These are phyloP conservation scores for Leistus spinibarbis DNA, from an alignment of 2,888 invertebrate species.

Conservation along the genomic window DNA sequence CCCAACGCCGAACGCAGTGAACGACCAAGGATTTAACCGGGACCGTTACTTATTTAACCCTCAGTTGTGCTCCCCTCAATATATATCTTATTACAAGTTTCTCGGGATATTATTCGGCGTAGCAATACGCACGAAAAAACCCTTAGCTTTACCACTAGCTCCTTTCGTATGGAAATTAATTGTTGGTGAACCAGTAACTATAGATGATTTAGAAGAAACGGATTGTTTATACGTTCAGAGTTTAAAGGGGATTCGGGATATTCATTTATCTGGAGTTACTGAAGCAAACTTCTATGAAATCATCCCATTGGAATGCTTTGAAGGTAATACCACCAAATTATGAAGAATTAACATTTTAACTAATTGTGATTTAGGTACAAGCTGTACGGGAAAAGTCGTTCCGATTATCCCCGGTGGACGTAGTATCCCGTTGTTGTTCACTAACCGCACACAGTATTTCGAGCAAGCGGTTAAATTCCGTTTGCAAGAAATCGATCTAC, in stretches of 20 bases:
- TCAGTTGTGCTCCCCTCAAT: slow-evolving; percentile 60
- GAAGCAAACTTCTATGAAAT: slow-evolving; percentile 65
- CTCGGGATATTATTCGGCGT: slow-evolving; percentile 67
- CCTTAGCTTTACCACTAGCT: slow-evolving; percentile 66
- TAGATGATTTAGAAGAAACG: slow-evolving; percentile 68
- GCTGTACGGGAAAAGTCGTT: slow-evolving; percentile 64
- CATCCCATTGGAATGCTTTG: slow-evolving; percentile 67
- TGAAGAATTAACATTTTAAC: neutral
- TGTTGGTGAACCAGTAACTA: slow-evolving; percentile 63
- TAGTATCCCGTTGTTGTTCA: slow-evolving; percentile 64
- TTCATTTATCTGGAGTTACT: slow-evolving; percentile 65
- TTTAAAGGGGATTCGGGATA: slow-evolving; percentile 64
- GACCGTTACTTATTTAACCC: slow-evolving; percentile 68
- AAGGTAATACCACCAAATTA: slow-evolving; percentile 49
- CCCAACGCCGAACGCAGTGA: slow-evolving; percentile 66
- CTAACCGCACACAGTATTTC: slow-evolving; percentile 65
- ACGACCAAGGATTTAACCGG: slow-evolving; percentile 67
- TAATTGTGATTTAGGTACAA: slow-evolving; percentile 55
- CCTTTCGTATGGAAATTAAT: slow-evolving; percentile 68
- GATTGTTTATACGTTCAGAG: slow-evolving; percentile 65
- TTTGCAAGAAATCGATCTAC: slow-evolving; percentile 66
- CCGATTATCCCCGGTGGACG: slow-evolving; percentile 67
- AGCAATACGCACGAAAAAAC: slow-evolving; percentile 70
- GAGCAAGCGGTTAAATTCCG: slow-evolving; percentile 65
- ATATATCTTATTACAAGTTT: slow-evolving; percentile 66